Base-by-base conservation (phyloP, 2,113 vertebrate genomes). In the Melanotaenia duboulayi region DNA sequence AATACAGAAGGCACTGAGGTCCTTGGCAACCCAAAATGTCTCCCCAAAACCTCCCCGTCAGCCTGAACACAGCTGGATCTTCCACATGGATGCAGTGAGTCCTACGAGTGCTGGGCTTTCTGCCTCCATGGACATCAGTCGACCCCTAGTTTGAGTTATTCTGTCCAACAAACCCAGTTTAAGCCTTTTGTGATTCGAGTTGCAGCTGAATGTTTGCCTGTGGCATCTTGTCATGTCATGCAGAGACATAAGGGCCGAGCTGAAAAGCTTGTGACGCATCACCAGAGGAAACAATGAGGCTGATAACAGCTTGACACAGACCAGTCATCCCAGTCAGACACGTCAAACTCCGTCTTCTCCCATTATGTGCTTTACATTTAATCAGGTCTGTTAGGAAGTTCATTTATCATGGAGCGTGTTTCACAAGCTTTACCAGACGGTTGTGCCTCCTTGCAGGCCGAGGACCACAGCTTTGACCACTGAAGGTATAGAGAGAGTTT, bases 61-160 rank as follows among this genome's bases (percentile, higher is more conserved):
- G 76, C 39, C 71, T 65, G 32, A 25, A 72, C 60, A 70, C 82
- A 88, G 77, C 79, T 67, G 79, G 61, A 81, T 79, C 54, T 32
- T 72, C 73, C 78, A 83, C 78, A 78, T 48, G 65, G 71, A 63
- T 76, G 42, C 56, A 57, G 55, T 19, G 48, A 23, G 3, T 11
- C 16, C 66, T 52, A 42, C 17, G 40, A 39, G 14, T 13, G 17
- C 4, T 24, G 55, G n/a, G 22, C 14, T 58, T 13, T 42, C 4
- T 13, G 40, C 40, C 40, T 16, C 0, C 2, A 11, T 42, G 11
- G 10, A 14, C 39, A 11, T 54, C 39, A 62, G 67, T 49, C 32
- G 4, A 7, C 32, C 7, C 39, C 60, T 58, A 68, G 24, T 57
- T 59, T 59, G 55, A 78, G 40, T n/a, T 0, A 1, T 54, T 72